These are phyloP conservation scores for Carettochelys insculpta DNA, from an alignment of 2,113 vertebrate genomes.

Conservation along the genomic window DNA sequence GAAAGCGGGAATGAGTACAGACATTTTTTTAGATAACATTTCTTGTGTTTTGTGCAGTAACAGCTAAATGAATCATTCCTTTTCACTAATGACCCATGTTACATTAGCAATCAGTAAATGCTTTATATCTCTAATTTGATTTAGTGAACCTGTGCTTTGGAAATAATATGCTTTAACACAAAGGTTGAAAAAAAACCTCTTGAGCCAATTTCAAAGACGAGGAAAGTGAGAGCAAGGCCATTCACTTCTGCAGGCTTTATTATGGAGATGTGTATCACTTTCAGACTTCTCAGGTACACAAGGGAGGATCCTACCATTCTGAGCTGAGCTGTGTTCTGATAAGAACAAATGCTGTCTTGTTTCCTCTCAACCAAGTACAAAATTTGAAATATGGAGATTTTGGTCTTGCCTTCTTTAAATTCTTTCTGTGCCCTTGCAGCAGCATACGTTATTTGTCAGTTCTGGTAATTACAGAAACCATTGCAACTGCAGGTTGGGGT, in stretches of 20 bases:
- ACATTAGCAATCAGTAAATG: not conserved
- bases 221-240: not conserved
- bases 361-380: not conserved
- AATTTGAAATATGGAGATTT: not conserved
- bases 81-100: not conserved
- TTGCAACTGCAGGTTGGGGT: not conserved
- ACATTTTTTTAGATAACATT: not conserved
- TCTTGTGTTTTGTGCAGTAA: not conserved
- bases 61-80: not conserved
- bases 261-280: not conserved
- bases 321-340: constrained; percentile 25
- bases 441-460: not conserved
- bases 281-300: not conserved
- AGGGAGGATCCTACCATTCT: not conserved
- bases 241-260: not conserved
- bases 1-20: not conserved
- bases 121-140: not conserved
- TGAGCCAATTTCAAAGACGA: not conserved
- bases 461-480: not conserved
- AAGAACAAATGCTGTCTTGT: not conserved
- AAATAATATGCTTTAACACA: not conserved
- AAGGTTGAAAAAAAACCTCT: not conserved
- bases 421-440: not conserved
- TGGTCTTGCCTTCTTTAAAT: constrained; percentile 15
- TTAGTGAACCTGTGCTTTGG: no score